Evolutionary conservation across 2,888 invertebrate species (phyloP).

Genomic region (Drosophila antonietae): DNA sequence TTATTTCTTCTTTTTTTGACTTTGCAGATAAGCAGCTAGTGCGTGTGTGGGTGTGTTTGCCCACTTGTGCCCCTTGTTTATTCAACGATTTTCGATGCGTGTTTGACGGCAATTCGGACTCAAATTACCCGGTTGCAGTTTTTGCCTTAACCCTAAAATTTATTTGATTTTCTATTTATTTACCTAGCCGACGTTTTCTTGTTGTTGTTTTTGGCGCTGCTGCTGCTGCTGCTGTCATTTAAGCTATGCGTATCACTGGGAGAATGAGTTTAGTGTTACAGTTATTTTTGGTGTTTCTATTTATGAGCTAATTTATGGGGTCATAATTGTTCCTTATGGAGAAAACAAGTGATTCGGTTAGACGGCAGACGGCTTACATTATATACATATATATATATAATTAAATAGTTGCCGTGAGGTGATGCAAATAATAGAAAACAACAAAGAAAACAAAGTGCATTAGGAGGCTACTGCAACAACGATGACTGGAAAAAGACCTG

Average conservation of each 20-base stretch:
- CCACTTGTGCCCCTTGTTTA: conserved; percentile 58
- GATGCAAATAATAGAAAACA: neutral
- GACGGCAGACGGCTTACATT: neutral
- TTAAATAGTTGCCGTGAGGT: neutral
- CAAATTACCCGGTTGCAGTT: conserved; percentile 63
- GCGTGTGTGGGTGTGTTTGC: conserved; percentile 11
- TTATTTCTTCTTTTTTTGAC: conserved; percentile 19
- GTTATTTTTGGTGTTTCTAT: conserved; percentile 58
- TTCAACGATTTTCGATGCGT: conserved; percentile 65
- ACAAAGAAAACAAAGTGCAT: too few species aligned
- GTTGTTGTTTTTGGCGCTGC: neutral
- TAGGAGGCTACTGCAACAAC: too few species aligned
- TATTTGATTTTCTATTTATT: conserved; percentile 65
- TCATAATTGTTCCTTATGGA: conserved; percentile 51
- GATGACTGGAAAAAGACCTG: too few species aligned
- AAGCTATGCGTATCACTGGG: conserved; percentile 16
- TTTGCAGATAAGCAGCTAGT: conserved; percentile 51
- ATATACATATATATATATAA: neutral
- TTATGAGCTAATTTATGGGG: conserved; percentile 62
- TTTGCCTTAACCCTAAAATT: conserved; percentile 58
- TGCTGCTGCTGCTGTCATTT: conserved; percentile 11
- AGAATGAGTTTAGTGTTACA: conserved; percentile 28
- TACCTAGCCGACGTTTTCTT: conserved; percentile 31
- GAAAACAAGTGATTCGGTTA: conserved; percentile 31
- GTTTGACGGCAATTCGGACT: conserved; percentile 57